phyloP scores from a whole-genome alignment of 2,113 vertebrate genomes.

The Baryphthengus martii region DNA sequence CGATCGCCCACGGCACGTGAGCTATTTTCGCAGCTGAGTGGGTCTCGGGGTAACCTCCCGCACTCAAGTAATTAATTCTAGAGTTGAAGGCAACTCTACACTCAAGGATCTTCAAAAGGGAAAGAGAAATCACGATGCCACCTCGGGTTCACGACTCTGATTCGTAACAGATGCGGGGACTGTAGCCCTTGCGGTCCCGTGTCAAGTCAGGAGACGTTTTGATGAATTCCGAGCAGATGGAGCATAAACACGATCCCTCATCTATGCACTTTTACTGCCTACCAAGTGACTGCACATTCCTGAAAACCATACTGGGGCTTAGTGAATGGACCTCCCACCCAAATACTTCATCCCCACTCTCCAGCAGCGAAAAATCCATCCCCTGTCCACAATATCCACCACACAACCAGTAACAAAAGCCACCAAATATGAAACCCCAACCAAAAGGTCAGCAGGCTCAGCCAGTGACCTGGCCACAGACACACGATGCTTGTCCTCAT shows the following conservation, averaged over 20 bases:
- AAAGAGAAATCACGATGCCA: constrained; percentile 38
- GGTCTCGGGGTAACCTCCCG: constrained; percentile 27
- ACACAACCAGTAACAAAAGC: not conserved
- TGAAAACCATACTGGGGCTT: not conserved
- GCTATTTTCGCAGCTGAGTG: constrained; percentile 35
- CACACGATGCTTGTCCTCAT: not conserved
- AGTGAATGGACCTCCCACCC: not conserved
- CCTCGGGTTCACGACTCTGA: constrained; percentile 46
- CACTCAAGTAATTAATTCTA: constrained; percentile 47
- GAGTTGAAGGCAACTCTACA: constrained; percentile 53
- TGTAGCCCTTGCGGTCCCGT: not conserved
- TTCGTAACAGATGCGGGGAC: constrained; percentile 40
- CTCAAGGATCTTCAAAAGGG: constrained; percentile 51
- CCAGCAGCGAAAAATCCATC: not conserved
- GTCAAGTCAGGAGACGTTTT: constrained; percentile 45
- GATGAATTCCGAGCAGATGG: constrained; percentile 62
- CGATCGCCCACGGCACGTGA: not conserved
- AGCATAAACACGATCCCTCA: constrained; percentile 40
- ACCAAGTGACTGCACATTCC: constrained; percentile 6
- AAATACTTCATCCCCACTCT: not conserved
- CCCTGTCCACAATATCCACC: not conserved
- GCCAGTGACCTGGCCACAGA: not conserved
- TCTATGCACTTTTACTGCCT: not conserved
- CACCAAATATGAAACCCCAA: not conserved
- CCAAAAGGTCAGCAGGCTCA: not conserved